Evolutionary conservation across 2,888 invertebrate genomes (phyloP).

Genomic region (Andrena praecox): DNA sequence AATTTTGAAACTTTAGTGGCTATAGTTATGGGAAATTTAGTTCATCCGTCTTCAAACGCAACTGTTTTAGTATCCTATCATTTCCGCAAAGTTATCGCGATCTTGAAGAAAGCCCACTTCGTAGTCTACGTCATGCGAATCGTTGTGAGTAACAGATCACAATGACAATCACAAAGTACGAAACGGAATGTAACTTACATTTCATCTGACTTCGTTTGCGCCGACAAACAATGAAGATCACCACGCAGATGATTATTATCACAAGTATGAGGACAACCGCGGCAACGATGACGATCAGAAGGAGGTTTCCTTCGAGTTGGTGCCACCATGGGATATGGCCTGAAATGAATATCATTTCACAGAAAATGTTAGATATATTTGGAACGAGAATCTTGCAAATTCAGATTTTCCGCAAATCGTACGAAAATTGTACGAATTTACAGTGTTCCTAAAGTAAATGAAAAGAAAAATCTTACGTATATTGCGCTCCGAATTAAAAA

Average conservation of each 20-base stretch:
- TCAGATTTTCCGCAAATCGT: too few relatives aligned
- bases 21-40: too few relatives aligned
- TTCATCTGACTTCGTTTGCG: constrained; percentile 92
- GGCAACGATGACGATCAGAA: constrained; percentile 90
- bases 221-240: constrained; percentile 94
- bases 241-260: constrained; percentile 93
- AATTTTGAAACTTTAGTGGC: too few relatives aligned
- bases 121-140: constrained; percentile 63
- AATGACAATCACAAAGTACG: constrained; percentile 24
- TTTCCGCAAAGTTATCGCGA: not conserved
- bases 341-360: constrained; percentile 79
- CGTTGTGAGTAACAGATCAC: constrained; percentile 48
- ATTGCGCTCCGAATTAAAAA: not conserved
- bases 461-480: too few relatives aligned
- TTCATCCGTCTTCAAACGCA: too few relatives aligned
- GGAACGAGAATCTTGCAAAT: not conserved
- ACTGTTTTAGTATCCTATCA: not conserved
- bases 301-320: constrained; percentile 91
- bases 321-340: constrained; percentile 94
- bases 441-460: too few relatives aligned
- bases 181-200: constrained; percentile 88
- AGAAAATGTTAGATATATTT: not conserved
- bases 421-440: too few relatives aligned
- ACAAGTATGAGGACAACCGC: constrained; percentile 89
- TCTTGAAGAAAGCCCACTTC: constrained; percentile 42